Conservation (phyloP, 2,888 invertebrate species). For the Dolichomitus sp. region DNA sequence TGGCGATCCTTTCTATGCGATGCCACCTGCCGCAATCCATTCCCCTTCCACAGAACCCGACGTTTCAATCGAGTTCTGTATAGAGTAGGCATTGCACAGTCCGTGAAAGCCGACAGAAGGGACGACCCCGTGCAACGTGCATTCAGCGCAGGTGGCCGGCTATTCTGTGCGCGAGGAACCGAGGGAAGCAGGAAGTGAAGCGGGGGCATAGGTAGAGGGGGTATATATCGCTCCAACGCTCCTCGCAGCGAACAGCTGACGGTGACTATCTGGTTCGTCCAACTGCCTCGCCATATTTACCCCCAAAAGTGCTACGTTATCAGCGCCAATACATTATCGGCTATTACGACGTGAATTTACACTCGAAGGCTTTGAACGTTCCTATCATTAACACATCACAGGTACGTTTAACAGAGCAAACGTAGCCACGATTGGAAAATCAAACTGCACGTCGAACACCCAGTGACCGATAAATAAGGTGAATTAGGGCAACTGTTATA, state of each 20-base stretch:
- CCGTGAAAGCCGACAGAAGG: not conserved
- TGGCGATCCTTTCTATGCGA: slow-evolving; percentile 20
- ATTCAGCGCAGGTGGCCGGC: slow-evolving; percentile 37
- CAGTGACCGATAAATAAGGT: not conserved
- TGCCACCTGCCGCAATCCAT: slow-evolving; percentile 19
- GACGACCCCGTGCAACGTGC: slow-evolving; percentile 19
- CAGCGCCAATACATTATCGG: slow-evolving; percentile 35
- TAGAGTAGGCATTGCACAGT: slow-evolving; percentile 23
- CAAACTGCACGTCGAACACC: not conserved
- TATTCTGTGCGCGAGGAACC: slow-evolving; percentile 11
- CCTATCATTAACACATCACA: not conserved
- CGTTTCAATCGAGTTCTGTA: slow-evolving; percentile 24
- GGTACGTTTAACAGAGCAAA: slow-evolving; percentile 5
- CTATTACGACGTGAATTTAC: slow-evolving; percentile 23
- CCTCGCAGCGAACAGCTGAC: slow-evolving; percentile 47
- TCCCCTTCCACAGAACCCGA: slow-evolving; percentile 2
- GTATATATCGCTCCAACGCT: slow-evolving; percentile 19
- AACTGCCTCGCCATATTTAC: slow-evolving; percentile 37
- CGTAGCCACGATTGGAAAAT: not conserved
- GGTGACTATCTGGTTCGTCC: slow-evolving; percentile 31
- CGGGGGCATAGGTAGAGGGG: not conserved
- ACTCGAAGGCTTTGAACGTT: not conserved
- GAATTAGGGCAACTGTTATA: not conserved
- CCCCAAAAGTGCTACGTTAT: slow-evolving; percentile 38
- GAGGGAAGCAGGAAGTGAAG: slow-evolving; percentile 25